Percentiles rank a stretch among this genome's conserved stretches.
Evolutionary conservation across 2,113 vertebrate genomes (phyloP).

Genomic region (Perca flavescens): DNA sequence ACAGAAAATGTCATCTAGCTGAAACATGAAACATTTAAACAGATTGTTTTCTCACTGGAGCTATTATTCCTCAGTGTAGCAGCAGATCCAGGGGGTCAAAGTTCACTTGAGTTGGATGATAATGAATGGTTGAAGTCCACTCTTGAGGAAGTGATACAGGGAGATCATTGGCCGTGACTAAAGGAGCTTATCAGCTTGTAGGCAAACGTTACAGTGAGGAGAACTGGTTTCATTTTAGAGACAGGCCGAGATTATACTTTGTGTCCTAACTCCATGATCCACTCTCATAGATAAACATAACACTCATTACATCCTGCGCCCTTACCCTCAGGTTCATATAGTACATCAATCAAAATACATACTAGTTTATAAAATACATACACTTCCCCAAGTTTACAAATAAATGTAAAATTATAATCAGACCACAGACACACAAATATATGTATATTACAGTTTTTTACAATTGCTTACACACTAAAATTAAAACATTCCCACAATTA

Average conservation of each 20-base stretch:
- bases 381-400: not conserved
- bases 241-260: not conserved
- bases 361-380: not conserved
- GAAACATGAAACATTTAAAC: conserved; percentile 16
- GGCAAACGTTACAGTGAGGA: conserved; percentile 2
- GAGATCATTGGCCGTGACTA: conserved; percentile 21
- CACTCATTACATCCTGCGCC: not conserved
- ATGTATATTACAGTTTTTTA: no score
- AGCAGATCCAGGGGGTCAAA: conserved; percentile 43
- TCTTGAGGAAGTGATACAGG: conserved; percentile 37
- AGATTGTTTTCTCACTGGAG: not conserved
- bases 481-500: no score
- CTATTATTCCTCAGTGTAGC: not conserved
- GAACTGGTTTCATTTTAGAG: conserved; percentile 15
- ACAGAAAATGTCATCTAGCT: not conserved
- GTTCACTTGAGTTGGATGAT: conserved; percentile 58
- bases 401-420: not conserved
- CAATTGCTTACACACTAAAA: no score
- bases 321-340: not conserved
- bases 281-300: not conserved
- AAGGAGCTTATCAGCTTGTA: conserved; percentile 20
- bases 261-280: not conserved
- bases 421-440: not conserved
- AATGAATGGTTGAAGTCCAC: conserved; percentile 67
- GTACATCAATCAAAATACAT: not conserved